Percentiles rank a stretch among this genome's conserved stretches.
Evolutionary conservation across 2,797 vertebrate genomes (phyloP).

Genomic region (Poeciliopsis paucimaculata): DNA sequence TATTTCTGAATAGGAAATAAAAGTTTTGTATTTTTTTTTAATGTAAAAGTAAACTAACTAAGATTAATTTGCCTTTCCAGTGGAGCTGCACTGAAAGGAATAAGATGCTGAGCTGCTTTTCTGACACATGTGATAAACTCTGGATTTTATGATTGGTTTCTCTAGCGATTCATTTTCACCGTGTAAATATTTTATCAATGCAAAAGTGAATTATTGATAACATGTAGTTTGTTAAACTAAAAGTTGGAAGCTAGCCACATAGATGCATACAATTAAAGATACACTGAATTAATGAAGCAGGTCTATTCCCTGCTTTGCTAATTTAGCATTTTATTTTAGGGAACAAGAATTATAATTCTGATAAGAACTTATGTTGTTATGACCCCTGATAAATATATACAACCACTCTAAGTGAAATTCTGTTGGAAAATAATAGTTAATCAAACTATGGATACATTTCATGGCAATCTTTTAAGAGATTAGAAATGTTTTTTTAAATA

Average conservation of each 20-base stretch:
- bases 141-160: slow-evolving; percentile 8
- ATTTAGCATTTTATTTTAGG: neutral
- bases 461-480: neutral
- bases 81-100: neutral
- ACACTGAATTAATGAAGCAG: neutral
- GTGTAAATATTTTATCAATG: neutral
- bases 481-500: neutral
- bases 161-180: neutral
- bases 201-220: neutral
- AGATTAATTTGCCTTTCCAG: no score
- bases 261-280: neutral
- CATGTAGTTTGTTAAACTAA: neutral
- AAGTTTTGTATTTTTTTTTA: neutral
- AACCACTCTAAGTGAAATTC: neutral
- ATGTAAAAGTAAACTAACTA: neutral
- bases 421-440: neutral
- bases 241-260: neutral
- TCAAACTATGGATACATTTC: neutral
- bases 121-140: slow-evolving; percentile 49
- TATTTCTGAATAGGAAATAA: neutral
- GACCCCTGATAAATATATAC: neutral
- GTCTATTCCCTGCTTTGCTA: neutral
- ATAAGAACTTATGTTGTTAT: neutral
- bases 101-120: slow-evolving; percentile 6
- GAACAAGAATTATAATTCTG: neutral